Evolutionary conservation across 2,113 vertebrate species (phyloP), one percentile per base, ranked within the genome.

Genomic region (Tonatia bakeri): DNA sequence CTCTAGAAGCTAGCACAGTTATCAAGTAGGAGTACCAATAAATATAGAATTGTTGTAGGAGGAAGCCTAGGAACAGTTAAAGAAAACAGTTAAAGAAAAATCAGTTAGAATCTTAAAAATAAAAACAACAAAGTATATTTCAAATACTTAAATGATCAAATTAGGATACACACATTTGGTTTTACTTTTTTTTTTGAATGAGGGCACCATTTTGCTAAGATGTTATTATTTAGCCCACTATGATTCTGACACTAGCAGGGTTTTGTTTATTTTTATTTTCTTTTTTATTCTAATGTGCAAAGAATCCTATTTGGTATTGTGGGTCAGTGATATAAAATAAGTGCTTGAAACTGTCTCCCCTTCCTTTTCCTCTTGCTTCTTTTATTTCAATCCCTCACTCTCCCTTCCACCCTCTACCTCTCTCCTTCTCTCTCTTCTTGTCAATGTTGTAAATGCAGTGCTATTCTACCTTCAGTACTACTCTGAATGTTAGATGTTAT

Each of bases 1-100:
- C 65, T 95, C 84, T 93, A 61, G 52, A 70, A 96, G 64, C 56
- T 65, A 94, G 70, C 90, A 82, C 45, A 85, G 69, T 93, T 94
- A 94, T 93, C 50, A 92, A 70, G 92, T 97, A 94, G 97, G 92
- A 97, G 97, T 96, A 96, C 80, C 47, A 93, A 61, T 76, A 96
- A 96, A 97, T 94, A 97, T 96, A 96, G 97, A 97, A 94, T 22
- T 76, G 7, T 65, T 92, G 96, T 96, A 96, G 95, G 97, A 97
- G 90, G 84, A 65, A 95, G 83, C 6, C 96, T 65, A 36, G 59
- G 95, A 96, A 94, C 95, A 94, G 84, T 81, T 94, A 94, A 69
- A 96, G 89, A 85, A 95, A 95, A 90, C 94, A 92, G 84, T 84
- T 93, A 94, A 64, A 96, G 89, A 87, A 95, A 95, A 90, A 95